Percentiles rank a stretch among this genome's conserved stretches.
Conservation (phyloP, 2,797 vertebrate genomes). For the Nannoperca obscura region DNA sequence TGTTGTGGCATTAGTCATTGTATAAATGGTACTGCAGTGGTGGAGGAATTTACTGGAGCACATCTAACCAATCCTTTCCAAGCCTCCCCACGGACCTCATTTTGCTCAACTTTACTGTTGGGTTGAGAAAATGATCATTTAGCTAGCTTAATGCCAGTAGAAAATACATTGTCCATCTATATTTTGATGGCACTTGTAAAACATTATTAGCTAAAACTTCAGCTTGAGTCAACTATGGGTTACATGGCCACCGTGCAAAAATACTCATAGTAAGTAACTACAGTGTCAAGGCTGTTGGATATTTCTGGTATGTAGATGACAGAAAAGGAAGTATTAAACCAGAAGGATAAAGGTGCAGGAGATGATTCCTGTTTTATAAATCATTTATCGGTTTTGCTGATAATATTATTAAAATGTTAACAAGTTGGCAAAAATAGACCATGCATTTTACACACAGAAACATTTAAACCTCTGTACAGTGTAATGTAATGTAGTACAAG, state of each 20-base stretch:
- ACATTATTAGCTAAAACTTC: not conserved
- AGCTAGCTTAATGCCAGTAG: not conserved
- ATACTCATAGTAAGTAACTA: not conserved
- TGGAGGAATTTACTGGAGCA: not conserved
- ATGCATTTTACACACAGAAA: not conserved
- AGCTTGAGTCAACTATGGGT: not conserved
- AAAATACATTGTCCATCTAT: not conserved
- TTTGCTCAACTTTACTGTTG: not conserved
- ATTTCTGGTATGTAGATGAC: not conserved
- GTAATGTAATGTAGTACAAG: not conserved
- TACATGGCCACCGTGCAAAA: not conserved
- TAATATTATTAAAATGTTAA: not conserved
- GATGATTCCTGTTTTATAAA: not conserved
- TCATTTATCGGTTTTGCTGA: not conserved
- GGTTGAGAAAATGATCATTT: not conserved
- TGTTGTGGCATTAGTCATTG: not conserved
- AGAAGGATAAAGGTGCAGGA: not conserved
- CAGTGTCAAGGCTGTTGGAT: not conserved
- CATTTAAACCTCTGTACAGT: not conserved
- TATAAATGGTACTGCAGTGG: not conserved
- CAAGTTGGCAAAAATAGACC: not conserved
- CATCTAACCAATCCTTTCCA: too few relatives aligned
- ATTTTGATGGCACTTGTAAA: not conserved
- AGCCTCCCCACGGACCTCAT: too few relatives aligned
- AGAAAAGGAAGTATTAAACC: not conserved